A percentile compares a stretch with the other conserved stretches of the same genome.
These are phyloP conservation scores for Conistra vaccinii DNA, from an alignment of 2,888 invertebrate species.

Conservation along the genomic window DNA sequence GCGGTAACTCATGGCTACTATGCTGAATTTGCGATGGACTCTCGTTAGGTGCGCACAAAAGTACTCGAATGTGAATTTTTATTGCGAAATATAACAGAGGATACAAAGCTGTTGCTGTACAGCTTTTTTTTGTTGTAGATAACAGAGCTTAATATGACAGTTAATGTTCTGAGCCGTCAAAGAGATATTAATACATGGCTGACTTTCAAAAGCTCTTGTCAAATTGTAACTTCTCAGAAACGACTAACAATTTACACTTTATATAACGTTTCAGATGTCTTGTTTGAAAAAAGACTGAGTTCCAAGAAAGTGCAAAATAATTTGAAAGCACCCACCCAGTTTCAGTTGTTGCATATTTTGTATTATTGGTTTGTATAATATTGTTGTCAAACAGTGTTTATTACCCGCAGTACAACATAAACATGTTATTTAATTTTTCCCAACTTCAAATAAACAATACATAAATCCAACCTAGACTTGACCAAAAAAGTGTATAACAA, in stretches of 20 bases:
- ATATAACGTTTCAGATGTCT: background rate
- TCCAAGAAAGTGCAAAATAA: background rate
- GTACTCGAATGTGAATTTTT: background rate
- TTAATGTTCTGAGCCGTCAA: background rate
- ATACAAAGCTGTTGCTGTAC: no score
- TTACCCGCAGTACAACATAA: background rate
- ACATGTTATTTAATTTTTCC: background rate
- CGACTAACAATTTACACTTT: background rate
- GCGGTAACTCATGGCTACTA: slow-evolving; percentile 10
- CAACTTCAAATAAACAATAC: background rate
- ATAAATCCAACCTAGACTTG: background rate
- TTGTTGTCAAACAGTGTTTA: background rate
- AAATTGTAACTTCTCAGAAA: background rate
- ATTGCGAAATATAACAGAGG: background rate
- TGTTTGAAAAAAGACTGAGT: background rate
- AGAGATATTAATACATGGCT: background rate
- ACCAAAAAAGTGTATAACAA: background rate
- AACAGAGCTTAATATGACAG: no score
- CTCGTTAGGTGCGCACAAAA: background rate
- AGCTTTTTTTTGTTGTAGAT: background rate
- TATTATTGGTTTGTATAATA: background rate
- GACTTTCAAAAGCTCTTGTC: slow-evolving; percentile 10
- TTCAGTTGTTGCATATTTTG: background rate
- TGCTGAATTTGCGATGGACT: slow-evolving; percentile 14
- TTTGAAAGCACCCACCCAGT: background rate